Percentiles rank a stretch among this genome's conserved stretches.
Evolutionary conservation across 2,888 invertebrate species (phyloP).

Genomic region (Galerucella pusilla): DNA sequence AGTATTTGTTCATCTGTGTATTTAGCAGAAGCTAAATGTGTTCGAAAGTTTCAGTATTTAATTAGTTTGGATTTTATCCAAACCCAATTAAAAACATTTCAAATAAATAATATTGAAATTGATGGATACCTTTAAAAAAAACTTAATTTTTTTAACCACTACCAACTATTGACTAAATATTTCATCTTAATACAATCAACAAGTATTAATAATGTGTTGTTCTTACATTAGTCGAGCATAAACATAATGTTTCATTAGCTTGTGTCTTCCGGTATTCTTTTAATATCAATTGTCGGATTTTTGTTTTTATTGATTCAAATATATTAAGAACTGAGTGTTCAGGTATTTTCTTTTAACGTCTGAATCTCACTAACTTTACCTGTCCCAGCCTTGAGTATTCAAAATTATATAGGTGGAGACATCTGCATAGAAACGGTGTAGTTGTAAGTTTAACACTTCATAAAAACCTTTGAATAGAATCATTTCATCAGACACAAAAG

Average conservation of each 20-base stretch:
- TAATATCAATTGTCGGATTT: not conserved
- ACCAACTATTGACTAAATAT: not conserved
- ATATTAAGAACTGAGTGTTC: constrained; percentile 19
- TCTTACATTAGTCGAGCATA: not conserved
- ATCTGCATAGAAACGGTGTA: too few relatives aligned
- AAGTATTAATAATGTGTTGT: too few relatives aligned
- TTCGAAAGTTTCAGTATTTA: too few relatives aligned
- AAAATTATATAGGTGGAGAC: not conserved
- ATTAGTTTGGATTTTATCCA: not conserved
- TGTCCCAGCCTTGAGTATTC: not conserved
- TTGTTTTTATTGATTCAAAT: constrained; percentile 26
- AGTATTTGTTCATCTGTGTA: too few relatives aligned
- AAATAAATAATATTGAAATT: not conserved
- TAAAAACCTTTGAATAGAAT: not conserved
- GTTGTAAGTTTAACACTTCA: too few relatives aligned
- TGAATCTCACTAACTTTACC: constrained; percentile 17
- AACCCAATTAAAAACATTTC: not conserved
- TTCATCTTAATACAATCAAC: too few relatives aligned
- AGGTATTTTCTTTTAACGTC: constrained; percentile 24
- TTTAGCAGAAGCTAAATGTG: too few relatives aligned
- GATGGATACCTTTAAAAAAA: too few relatives aligned
- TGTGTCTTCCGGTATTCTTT: constrained; percentile 6
- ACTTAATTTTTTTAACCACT: not conserved
- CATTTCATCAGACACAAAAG: not conserved
- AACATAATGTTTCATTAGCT: not conserved